phyloP scores from a whole-genome alignment of 2,797 vertebrate species.

The Mus minutoides region DNA sequence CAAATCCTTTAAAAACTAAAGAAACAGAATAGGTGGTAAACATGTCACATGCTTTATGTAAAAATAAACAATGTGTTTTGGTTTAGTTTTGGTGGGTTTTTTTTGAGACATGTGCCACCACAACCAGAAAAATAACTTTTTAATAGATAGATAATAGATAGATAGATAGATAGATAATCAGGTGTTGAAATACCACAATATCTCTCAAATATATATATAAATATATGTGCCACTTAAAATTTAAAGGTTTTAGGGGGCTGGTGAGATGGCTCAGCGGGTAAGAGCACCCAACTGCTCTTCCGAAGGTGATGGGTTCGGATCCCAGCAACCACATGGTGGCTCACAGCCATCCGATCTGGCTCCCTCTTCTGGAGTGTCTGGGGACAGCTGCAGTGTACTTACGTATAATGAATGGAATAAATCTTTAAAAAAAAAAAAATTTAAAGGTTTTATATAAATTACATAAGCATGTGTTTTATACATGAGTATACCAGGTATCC shows the following conservation, averaged over 20 bases:
- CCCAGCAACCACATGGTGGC: no score
- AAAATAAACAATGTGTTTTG: not conserved
- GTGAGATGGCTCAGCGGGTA: no score
- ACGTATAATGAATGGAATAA: no score
- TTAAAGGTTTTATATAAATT: not conserved
- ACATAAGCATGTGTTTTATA: not conserved
- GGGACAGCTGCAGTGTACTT: no score
- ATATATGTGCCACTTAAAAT: not conserved
- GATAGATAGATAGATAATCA: not conserved
- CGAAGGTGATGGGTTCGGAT: no score
- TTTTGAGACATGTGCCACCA: not conserved
- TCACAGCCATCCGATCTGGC: no score
- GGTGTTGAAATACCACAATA: not conserved
- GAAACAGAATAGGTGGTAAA: not conserved
- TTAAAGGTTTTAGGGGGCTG: no score
- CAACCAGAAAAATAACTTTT: not conserved
- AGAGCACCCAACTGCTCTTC: no score
- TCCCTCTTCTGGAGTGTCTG: no score
- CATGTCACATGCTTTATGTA: no score
- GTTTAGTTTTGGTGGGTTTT: not conserved
- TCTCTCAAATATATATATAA: not conserved
- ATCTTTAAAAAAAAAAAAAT: no score
- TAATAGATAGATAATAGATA: not conserved
- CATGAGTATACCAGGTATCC: not conserved
- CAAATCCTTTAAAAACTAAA: not conserved